Evolutionary conservation across 2,113 vertebrate genomes (phyloP), one percentile per base, ranked within the genome.

Genomic region (Mugil cephalus): DNA sequence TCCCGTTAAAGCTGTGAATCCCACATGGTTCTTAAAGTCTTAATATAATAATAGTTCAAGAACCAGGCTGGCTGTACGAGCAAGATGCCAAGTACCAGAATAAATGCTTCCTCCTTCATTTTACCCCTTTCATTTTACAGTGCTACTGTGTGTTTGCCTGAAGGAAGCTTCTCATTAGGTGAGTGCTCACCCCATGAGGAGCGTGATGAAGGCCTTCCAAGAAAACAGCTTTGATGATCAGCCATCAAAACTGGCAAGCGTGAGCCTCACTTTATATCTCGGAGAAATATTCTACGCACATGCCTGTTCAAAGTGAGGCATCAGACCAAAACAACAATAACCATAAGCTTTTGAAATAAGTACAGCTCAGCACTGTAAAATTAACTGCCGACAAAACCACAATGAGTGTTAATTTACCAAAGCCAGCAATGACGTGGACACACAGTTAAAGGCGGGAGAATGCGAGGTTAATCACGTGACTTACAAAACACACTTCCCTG

Each of bases 81-180:
- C 36, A 34, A 68, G 38, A 15, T 40, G 15, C 14, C 24, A 72
- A 59, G 45, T 14, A 39, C 36, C 46, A 42, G 4, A 21, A 43
- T 52, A 36, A 42, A 18, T 51, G 62, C 40, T 34, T 43, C 30
- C 50, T 45, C 36, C 30, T 45, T 47, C 30, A 56, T 45, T n/a
- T 24, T 21, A 43, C 1, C 18, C 24, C 50, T 52, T 64, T 80
- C 17, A 78, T 62, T 59, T 66, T 10, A 55, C 10, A 35, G 4
- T 18, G 18, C n/a, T 54, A 38, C 19, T 45, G 43, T 14, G 35
- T 39, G 51, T 63, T 9, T 74, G 54, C 14, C 15, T 67, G 30
- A 56, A 17, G 19, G n/a, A 54, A 42, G 51, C 9, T 10, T 54
- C 36, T 47, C 24, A 55, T 73, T 53, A 54, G 11, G 3, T 6